These are phyloP conservation scores for Sesia apiformis DNA, from an alignment of 2,888 invertebrate genomes.

Conservation along the genomic window DNA sequence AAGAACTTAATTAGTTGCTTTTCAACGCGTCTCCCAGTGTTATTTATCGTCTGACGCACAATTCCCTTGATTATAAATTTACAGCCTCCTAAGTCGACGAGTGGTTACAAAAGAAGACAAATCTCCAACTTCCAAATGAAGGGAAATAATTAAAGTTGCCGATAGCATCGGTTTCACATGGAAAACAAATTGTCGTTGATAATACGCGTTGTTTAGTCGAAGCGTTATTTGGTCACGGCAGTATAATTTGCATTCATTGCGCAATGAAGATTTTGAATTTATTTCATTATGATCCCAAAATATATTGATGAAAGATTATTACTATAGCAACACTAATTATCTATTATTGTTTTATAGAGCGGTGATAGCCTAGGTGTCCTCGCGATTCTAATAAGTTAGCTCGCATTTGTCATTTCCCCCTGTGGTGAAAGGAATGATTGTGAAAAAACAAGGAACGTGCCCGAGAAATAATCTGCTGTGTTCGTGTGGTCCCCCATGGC, in stretches of 20 bases:
- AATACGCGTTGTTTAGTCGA: not conserved
- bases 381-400: too few species aligned
- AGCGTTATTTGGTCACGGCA: not conserved
- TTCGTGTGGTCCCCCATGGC: too few species aligned
- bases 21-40: conserved; percentile 45
- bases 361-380: too few species aligned
- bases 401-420: too few species aligned
- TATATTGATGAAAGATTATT: too few species aligned
- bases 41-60: conserved; percentile 59
- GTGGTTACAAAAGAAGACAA: conserved; percentile 33
- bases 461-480: too few species aligned
- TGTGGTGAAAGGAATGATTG: too few species aligned
- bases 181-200: conserved; percentile 8
- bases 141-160: conserved; percentile 17
- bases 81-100: conserved; percentile 35
- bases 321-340: too few species aligned
- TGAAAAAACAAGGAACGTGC: too few species aligned
- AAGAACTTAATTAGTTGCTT: conserved; percentile 69
- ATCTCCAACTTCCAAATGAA: conserved; percentile 18
- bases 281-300: not conserved
- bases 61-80: conserved; percentile 36
- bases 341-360: too few species aligned
- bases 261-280: not conserved
- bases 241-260: not conserved
- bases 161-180: conserved; percentile 10